These are phyloP conservation scores for Nymphalis urticae DNA, from an alignment of 2,888 invertebrate genomes.

Conservation along the genomic window DNA sequence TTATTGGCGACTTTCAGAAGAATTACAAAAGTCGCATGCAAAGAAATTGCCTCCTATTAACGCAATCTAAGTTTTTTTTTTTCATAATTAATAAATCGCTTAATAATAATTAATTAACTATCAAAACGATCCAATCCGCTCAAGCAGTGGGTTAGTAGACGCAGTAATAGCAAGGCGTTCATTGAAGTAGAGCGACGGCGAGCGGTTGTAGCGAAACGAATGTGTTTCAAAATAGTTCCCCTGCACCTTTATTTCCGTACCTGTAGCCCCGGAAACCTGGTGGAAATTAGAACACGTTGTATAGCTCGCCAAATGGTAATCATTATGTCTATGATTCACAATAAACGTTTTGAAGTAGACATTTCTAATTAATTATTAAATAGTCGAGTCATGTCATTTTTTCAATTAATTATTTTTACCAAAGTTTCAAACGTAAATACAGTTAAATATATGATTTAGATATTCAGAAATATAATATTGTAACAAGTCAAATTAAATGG, in stretches of 20 bases:
- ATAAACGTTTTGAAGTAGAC: background rate
- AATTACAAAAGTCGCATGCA: no score
- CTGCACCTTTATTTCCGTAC: constrained; percentile 34
- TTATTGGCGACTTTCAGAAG: no score
- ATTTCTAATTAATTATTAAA: no score
- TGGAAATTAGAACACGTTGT: constrained; percentile 29
- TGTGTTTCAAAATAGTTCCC: constrained; percentile 62
- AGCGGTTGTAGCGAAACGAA: constrained; percentile 59
- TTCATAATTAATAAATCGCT: background rate
- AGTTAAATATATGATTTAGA: no score
- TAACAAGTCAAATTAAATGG: no score
- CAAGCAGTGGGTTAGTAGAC: constrained; percentile 54
- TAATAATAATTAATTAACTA: background rate
- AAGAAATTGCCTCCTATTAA: no score
- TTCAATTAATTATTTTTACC: no score
- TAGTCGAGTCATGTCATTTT: no score
- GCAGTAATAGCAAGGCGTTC: constrained; percentile 62
- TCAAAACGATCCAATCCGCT: constrained; percentile 15
- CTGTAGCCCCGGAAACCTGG: constrained; percentile 42
- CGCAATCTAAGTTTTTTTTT: no score
- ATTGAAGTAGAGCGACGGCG: constrained; percentile 72
- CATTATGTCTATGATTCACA: constrained; percentile 7
- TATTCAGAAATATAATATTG: no score
- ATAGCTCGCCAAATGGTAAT: constrained; percentile 9
- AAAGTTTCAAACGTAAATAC: no score